These are phyloP conservation scores for Ormyrus pomaceus DNA, from an alignment of 2,888 invertebrate species.

Conservation along the genomic window DNA sequence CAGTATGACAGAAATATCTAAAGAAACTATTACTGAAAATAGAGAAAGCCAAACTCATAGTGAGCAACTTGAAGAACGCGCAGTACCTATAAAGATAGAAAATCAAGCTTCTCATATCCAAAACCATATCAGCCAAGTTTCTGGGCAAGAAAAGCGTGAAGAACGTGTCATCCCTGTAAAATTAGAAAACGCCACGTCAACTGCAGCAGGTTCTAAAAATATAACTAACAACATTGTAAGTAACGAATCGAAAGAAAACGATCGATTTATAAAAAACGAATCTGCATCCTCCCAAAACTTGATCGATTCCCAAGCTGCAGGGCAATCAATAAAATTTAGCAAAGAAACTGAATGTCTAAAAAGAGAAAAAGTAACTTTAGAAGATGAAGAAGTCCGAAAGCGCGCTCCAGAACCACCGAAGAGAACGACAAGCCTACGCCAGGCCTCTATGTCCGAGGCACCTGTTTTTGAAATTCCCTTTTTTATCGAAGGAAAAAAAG, in stretches of 20 bases:
- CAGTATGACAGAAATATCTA: background rate
- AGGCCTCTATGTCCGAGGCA: background rate
- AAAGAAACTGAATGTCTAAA: background rate
- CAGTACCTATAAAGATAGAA: constrained; percentile 2
- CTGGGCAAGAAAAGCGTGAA: background rate
- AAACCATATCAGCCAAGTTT: too few relatives aligned
- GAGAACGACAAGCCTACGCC: constrained; percentile 21
- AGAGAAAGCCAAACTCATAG: background rate
- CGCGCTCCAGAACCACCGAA: constrained; percentile 14
- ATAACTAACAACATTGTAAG: too few relatives aligned
- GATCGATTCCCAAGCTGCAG: too few relatives aligned
- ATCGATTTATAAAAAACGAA: too few relatives aligned
- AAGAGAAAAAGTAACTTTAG: background rate
- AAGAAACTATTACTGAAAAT: background rate
- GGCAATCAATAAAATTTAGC: background rate
- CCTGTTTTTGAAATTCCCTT: background rate
- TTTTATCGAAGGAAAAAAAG: background rate
- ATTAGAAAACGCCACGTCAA: background rate
- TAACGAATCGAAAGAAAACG: too few relatives aligned
- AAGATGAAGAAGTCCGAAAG: background rate
- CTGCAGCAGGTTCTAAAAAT: too few relatives aligned
- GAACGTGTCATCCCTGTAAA: constrained; percentile 12
- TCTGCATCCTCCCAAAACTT: too few relatives aligned
- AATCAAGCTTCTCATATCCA: background rate
- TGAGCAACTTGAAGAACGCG: background rate